Conservation (phyloP, 2,113 vertebrate species). For the Peucedramus taeniatus region DNA sequence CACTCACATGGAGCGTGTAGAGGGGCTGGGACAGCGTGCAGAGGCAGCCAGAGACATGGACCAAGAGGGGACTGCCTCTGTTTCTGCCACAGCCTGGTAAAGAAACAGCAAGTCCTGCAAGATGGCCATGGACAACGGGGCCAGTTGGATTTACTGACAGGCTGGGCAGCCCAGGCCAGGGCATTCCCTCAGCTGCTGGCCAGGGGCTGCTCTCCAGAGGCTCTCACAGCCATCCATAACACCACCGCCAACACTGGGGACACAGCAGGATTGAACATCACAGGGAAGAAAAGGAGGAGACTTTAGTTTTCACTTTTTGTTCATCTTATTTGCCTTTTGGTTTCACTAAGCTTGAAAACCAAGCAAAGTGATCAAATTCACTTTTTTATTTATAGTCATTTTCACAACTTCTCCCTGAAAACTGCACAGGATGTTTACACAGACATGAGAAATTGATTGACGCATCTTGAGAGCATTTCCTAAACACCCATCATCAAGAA, state of each 20-base stretch:
- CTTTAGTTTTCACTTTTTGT: neutral
- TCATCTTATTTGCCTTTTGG: neutral
- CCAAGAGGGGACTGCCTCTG: neutral
- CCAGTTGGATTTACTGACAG: neutral
- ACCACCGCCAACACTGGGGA: no score
- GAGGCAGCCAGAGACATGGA: neutral
- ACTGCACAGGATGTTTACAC: neutral
- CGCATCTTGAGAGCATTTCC: constrained; percentile 2
- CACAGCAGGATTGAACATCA: fast-evolving
- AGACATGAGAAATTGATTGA: constrained; percentile 13
- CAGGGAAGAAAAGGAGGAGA: fast-evolving
- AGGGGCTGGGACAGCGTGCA: fast-evolving
- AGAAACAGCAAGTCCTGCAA: neutral
- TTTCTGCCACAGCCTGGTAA: neutral
- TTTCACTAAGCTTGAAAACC: neutral
- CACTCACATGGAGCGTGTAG: fast-evolving
- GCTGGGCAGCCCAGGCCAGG: fast-evolving
- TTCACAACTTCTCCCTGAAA: constrained; percentile 24
- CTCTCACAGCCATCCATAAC: neutral
- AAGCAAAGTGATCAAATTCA: neutral
- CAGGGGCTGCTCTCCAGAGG: neutral
- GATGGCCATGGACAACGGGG: fast-evolving
- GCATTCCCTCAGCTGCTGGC: neutral
- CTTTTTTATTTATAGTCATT: neutral
- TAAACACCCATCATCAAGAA: constrained; percentile 17